These are phyloP conservation scores for Dermatemys mawii DNA, from an alignment of 2,113 vertebrate genomes.

Conservation along the genomic window DNA sequence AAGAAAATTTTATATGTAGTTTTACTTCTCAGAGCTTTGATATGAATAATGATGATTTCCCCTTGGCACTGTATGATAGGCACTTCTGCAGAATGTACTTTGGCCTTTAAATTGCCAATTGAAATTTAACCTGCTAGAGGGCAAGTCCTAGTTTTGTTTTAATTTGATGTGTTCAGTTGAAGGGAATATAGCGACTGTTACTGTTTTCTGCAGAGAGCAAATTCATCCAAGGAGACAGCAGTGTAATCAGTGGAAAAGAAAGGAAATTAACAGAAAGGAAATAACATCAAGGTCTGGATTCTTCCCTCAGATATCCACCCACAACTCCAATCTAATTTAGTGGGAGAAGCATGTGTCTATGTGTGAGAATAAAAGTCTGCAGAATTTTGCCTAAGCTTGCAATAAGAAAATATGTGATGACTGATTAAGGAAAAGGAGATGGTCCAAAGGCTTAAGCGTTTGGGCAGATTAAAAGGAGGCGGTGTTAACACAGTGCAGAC, in stretches of 20 bases:
- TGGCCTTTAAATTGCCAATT: not conserved
- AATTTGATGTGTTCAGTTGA: not conserved
- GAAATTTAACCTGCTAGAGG: not conserved
- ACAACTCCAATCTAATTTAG: not conserved
- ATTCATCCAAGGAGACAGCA: not conserved
- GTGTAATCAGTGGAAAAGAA: not conserved
- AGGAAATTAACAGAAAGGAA: not conserved
- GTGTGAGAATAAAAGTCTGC: not conserved
- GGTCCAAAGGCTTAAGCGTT: not conserved
- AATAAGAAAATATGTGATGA: not conserved
- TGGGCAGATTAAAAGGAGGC: not conserved
- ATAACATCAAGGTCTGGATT: not conserved
- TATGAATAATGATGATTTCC: not conserved
- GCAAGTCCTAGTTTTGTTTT: not conserved
- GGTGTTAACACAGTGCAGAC: not conserved
- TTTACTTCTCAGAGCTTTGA: constrained; percentile 2
- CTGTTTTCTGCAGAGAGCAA: not conserved
- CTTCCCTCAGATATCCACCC: rapidly evolving
- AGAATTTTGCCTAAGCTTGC: not conserved
- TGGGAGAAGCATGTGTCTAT: not conserved
- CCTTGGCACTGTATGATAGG: not conserved
- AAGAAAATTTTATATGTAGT: not conserved
- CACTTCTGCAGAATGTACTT: not conserved
- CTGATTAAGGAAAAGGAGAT: not conserved
- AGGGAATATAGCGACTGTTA: not conserved